phyloP scores from a whole-genome alignment of 2,113 vertebrate genomes.

The Platichthys stellatus region DNA sequence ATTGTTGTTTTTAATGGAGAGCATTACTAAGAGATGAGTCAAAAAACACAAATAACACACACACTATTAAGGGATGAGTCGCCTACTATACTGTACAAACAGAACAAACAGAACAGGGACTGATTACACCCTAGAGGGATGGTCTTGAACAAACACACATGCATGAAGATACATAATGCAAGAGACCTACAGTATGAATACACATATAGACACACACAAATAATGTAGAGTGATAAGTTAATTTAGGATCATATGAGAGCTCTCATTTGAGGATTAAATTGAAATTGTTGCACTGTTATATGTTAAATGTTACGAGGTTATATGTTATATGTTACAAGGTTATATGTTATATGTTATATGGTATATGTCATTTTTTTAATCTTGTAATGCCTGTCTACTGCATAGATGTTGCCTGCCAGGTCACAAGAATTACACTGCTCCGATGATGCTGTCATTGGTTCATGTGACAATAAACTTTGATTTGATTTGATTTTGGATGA shows the following conservation, averaged over 20 bases:
- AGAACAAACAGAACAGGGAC: slow-evolving; percentile 31
- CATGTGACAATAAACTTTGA: too few species aligned
- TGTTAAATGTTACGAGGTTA: too few species aligned
- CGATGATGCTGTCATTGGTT: too few species aligned
- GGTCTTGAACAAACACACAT: slow-evolving; percentile 41
- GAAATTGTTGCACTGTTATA: too few species aligned
- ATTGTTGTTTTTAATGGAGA: slow-evolving; percentile 54
- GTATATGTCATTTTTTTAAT: too few species aligned
- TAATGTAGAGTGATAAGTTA: slow-evolving; percentile 21
- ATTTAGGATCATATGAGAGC: slow-evolving; percentile 1
- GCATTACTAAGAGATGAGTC: slow-evolving; percentile 41
- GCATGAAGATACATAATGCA: slow-evolving; percentile 24
- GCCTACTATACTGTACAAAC: slow-evolving; percentile 28
- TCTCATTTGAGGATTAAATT: slow-evolving; percentile 3
- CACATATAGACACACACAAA: slow-evolving; percentile 1
- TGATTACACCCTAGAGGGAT: slow-evolving; percentile 27
- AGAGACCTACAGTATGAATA: background rate
- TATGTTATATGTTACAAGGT: too few species aligned
- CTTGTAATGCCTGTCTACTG: too few species aligned
- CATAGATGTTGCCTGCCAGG: too few species aligned
- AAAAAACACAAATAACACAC: slow-evolving; percentile 6
- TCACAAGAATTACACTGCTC: too few species aligned
- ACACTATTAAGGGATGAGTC: slow-evolving; percentile 24
- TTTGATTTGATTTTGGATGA: background rate
- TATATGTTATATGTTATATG: too few species aligned